Base-by-base conservation (phyloP, 2,113 vertebrate species). In the Serranochromis macrocephalus region DNA sequence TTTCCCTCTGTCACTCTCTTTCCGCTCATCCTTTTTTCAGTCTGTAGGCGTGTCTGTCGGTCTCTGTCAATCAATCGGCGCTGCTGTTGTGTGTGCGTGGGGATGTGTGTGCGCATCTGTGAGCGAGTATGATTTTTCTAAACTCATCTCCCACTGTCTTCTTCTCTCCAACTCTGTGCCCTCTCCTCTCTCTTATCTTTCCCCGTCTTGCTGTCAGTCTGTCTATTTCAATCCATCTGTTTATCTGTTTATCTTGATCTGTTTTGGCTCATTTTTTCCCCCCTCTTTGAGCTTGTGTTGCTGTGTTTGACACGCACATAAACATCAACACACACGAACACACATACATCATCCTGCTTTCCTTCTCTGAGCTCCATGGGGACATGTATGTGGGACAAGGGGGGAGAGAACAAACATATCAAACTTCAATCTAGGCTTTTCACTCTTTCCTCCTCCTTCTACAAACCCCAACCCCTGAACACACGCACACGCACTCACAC, bases 321-420 rank as follows among this genome's bases (percentile, higher is more conserved):
- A 83, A 71, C 53, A 71, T 42, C 81, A 45, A 57, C 73, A 82
- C 83, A 71, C 81, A 79, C 6, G 19, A 81, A 83, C 80, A 85
- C 38, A 63, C 7, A 71, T 40, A 71, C 85, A 73, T 80, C 66
- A 61, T 55, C 57, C 57, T 86, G 86, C 79, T 79, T 89, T 87
- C 87, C 81, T 85, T 88, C 88, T 91, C 78, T 81, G 87, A 71
- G 85, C 81, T 94, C 94, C 93, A 55, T n/a, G 78, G 94, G 94
- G 93, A 95, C 86, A 83, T 82, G 89, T 90, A 95, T 96, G 92
- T 95, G 93, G 93, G 94, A 94, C 94, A 88, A 80, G 91, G 89
- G 92, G 84, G 92, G 91, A 87, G 90, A 90, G 79, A 93, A 90
- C 87, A 91, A 92, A 94, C 93, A 94, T 91, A 95, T 94, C 88